Evolutionary conservation across 1,140 invertebrate genomes (phyloP).

Genomic region (Dendroctonus ponderosae): DNA sequence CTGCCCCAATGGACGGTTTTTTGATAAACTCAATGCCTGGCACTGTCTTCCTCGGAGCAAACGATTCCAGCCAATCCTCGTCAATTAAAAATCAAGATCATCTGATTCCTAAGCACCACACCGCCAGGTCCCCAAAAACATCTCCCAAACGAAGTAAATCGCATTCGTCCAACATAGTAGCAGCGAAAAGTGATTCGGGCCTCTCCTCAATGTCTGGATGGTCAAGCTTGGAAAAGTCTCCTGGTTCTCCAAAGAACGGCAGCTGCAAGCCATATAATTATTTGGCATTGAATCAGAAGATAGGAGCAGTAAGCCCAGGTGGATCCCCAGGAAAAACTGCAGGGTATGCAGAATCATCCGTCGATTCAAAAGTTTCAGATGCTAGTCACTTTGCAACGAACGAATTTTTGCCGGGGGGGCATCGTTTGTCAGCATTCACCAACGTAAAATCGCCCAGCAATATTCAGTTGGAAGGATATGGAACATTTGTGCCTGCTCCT

Average conservation of each 20-base stretch:
- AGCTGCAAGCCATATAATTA: constrained; percentile 36
- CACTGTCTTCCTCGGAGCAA: constrained; percentile 52
- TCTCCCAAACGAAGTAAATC: constrained; percentile 71
- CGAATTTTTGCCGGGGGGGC: constrained; percentile 51
- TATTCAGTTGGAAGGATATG: constrained; percentile 49
- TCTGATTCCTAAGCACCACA: constrained; percentile 65
- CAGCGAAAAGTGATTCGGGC: constrained; percentile 78
- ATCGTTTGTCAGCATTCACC: constrained; percentile 54
- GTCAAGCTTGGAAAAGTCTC: constrained; percentile 81
- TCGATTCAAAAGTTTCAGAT: constrained; percentile 49
- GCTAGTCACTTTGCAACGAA: constrained; percentile 35
- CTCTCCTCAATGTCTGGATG: constrained; percentile 82
- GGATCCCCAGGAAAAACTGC: constrained; percentile 22
- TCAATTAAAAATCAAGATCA: constrained; percentile 51
- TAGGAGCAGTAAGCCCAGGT: constrained; percentile 22
- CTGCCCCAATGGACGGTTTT: constrained; percentile 50
- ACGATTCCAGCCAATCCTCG: constrained; percentile 45
- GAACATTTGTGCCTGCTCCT: constrained; percentile 55
- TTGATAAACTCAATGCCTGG: constrained; percentile 50
- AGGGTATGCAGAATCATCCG: constrained; percentile 41
- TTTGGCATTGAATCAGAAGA: constrained; percentile 18
- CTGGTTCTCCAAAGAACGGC: constrained; percentile 64
- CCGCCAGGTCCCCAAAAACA: constrained; percentile 71
- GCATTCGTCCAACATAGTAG: constrained; percentile 61
- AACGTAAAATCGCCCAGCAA: constrained; percentile 52